Conservation (phyloP, 2,113 vertebrate species). For the Todiramphus chloris region DNA sequence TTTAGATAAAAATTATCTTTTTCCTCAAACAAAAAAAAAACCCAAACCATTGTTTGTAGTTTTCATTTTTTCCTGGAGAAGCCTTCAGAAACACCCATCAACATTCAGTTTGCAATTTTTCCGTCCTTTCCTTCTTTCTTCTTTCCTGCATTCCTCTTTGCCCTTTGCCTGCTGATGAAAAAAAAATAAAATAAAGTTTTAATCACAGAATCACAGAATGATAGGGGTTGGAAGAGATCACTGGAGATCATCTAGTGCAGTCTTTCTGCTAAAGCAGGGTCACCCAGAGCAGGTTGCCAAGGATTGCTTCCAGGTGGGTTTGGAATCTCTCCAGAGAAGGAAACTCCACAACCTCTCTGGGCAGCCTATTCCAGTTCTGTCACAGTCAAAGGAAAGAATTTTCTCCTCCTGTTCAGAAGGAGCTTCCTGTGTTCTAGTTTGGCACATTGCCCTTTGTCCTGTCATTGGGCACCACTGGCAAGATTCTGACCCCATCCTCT, state of each 20-base stretch:
- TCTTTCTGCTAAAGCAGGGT: not conserved
- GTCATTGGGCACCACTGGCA: not conserved
- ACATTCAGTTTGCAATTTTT: not conserved
- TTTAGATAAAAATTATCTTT: not conserved
- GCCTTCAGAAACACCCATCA: not conserved
- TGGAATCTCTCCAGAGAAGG: not conserved
- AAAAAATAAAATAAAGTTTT: not conserved
- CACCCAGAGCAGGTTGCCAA: not conserved
- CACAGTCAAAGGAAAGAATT: not conserved
- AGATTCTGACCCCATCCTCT: not conserved
- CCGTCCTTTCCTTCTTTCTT: not conserved
- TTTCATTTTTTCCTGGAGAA: not conserved
- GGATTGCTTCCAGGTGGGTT: not conserved
- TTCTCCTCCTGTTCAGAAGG: not conserved
- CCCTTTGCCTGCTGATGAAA: not conserved
- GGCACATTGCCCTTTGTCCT: not conserved
- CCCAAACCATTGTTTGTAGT: rapidly evolving
- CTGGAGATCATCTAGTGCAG: too few species aligned
- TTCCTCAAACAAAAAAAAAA: not conserved
- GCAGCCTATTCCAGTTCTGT: not conserved
- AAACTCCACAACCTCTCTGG: not conserved
- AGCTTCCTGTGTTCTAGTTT: not conserved
- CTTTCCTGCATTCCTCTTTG: not conserved
- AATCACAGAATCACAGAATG: not conserved
- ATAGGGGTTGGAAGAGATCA: not conserved